Evolutionary conservation across 2,888 invertebrate genomes (phyloP), one percentile per base, ranked within the genome.

Genomic region (Spisula solida): DNA sequence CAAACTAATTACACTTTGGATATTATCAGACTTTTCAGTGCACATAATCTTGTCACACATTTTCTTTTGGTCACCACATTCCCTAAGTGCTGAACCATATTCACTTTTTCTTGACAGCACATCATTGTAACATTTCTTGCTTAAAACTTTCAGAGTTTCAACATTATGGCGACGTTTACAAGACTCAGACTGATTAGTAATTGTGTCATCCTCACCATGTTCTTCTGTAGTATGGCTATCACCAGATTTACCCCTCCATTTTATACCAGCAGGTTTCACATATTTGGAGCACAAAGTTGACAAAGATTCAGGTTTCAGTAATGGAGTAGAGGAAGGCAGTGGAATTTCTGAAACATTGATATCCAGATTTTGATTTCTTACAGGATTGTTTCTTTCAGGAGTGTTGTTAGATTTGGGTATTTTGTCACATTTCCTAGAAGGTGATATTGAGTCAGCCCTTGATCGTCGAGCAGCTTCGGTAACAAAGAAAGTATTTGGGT

Each of bases 401-500:
- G 8, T 5, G 12, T 25, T 25, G n/a, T n/a, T 25, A n/a, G 6
- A 25, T 1, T 25, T 25, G 0, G 12, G 60, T 12, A 66, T 8
- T 10, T 10, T 25, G 4, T n/a, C 25, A 66, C 10, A 12, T 66
- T 66, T 66, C 60, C n/a, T n/a, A n/a, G 60, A 4, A 25, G 60
- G n/a, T 10, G 25, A 12, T 25, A 25, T 66, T 25, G 20, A 5
- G 25, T 66, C 25, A 25, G n/a, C 60, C 4, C 10, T 66, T 1
- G 25, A 66, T 25, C 10, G 10, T 66, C 25, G n/a, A 10, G 20
- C 60, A 2, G 25, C 25, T 75, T 75, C 16, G 12, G 81, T 81
- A 18, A 86, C 75, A 86, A 34, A 86, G 75, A 51, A 86, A 25
- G 81, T 81, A 20, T 86, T 48, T 18, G 81, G 55, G 31, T 81